Evolutionary conservation across 2,888 invertebrate genomes (phyloP).

Genomic region (Crocallis elinguaria): DNA sequence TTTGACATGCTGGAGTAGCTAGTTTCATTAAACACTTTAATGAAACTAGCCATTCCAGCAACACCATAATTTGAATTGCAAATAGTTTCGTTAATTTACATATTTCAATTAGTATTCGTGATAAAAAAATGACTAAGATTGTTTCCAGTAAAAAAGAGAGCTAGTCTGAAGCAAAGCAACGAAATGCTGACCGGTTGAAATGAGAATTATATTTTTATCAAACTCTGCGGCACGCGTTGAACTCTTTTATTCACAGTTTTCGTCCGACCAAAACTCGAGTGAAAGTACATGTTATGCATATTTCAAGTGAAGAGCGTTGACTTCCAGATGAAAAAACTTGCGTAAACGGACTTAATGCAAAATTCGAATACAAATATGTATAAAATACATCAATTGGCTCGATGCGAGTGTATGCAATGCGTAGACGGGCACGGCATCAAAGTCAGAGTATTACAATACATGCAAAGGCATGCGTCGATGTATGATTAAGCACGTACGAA

Average conservation of each 20-base stretch:
- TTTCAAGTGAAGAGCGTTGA: slow-evolving; percentile 21
- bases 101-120: no score
- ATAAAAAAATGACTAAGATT: no score
- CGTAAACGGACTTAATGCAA: slow-evolving; percentile 15
- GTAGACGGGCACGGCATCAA: no score
- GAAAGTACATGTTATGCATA: slow-evolving; percentile 21
- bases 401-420: slow-evolving; percentile 29
- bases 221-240: slow-evolving; percentile 23
- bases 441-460: no score
- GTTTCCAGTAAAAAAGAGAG: no score
- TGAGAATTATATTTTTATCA: neutral
- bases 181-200: neutral
- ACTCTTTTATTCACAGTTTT: slow-evolving; percentile 21
- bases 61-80: no score
- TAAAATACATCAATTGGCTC: slow-evolving; percentile 39
- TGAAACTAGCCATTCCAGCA: no score
- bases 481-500: slow-evolving; percentile 51
- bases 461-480: slow-evolving; percentile 38
- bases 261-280: slow-evolving; percentile 13
- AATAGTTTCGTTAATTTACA: no score
- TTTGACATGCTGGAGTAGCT: no score
- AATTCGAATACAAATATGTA: slow-evolving; percentile 35
- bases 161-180: no score
- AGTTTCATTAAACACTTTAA: no score
- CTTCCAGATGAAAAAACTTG: slow-evolving; percentile 18